Conservation (phyloP, 2,888 invertebrate species). For the Pemphredon lugubris region DNA sequence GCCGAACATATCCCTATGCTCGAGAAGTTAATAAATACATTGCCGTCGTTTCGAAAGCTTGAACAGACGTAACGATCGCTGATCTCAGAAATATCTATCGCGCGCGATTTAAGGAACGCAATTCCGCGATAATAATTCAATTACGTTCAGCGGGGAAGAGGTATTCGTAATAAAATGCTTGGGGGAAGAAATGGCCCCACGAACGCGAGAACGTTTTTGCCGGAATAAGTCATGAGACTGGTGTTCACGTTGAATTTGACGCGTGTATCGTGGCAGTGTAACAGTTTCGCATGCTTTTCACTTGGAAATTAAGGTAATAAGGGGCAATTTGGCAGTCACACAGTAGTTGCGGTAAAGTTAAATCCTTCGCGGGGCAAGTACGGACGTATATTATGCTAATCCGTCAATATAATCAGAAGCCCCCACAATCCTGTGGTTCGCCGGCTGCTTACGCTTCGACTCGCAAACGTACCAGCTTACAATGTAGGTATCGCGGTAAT, state of each 20-base stretch:
- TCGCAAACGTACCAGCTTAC: conserved; percentile 7
- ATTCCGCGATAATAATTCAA: too few relatives aligned
- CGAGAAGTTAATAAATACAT: too few relatives aligned
- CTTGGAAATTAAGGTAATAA: conserved; percentile 51
- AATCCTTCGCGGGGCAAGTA: conserved; percentile 39
- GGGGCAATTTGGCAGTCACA: conserved; percentile 44
- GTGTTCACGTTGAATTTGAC: conserved; percentile 21
- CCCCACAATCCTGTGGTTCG: conserved; percentile 21
- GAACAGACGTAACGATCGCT: too few relatives aligned
- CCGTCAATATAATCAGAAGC: conserved; percentile 48
- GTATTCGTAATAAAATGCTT: too few relatives aligned
- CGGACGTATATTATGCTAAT: conserved; percentile 47
- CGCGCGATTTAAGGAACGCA: too few relatives aligned
- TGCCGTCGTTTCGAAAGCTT: too few relatives aligned
- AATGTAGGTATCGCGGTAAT: conserved; percentile 10
- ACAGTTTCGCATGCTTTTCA: conserved; percentile 24
- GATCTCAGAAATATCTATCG: too few relatives aligned
- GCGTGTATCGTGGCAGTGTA: conserved; percentile 5
- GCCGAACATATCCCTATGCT: too few relatives aligned
- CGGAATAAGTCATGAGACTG: conserved; percentile 39
- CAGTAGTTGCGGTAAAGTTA: conserved; percentile 30
- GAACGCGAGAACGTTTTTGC: conserved; percentile 8
- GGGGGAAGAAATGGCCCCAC: background rate
- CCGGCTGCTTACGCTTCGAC: conserved; percentile 18
- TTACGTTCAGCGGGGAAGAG: too few relatives aligned